Evolutionary conservation across 1,140 invertebrate genomes (phyloP).

Genomic region (Drosophila guanche): DNA sequence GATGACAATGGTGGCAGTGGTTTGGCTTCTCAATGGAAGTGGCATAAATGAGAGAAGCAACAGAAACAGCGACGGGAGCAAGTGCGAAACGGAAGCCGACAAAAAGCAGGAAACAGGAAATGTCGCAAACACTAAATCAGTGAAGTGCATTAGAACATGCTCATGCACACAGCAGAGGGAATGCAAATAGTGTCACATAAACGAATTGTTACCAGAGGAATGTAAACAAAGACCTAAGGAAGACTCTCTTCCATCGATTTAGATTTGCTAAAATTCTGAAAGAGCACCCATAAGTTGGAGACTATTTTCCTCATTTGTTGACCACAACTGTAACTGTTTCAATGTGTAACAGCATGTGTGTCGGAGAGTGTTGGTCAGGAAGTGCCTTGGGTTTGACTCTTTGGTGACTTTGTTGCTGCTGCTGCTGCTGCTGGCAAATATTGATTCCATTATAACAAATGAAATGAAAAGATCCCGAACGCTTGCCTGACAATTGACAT

Average conservation of each 20-base stretch:
- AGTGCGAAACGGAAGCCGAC: constrained; percentile 62
- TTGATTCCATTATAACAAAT: constrained; percentile 70
- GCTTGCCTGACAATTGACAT: constrained; percentile 19
- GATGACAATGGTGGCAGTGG: constrained; percentile 41
- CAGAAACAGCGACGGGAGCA: constrained; percentile 26
- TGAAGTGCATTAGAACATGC: constrained; percentile 67
- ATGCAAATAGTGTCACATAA: neutral
- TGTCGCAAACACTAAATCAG: constrained; percentile 77
- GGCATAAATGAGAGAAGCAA: constrained; percentile 6
- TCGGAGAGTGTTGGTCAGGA: constrained; percentile 37
- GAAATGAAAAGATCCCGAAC: constrained; percentile 53
- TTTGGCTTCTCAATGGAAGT: neutral
- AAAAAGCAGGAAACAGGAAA: constrained; percentile 73
- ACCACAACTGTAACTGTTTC: constrained; percentile 12
- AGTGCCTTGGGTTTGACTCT: constrained; percentile 37
- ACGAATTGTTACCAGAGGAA: neutral
- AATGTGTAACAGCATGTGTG: constrained; percentile 19
- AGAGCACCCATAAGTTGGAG: too few species aligned
- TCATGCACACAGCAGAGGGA: neutral
- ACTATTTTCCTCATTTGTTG: too few species aligned
- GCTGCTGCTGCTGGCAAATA: constrained; percentile 55
- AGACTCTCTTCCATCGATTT: neutral
- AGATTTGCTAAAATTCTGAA: too few species aligned
- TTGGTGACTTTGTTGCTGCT: constrained; percentile 7
- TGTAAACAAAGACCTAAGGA: too few species aligned